Evolutionary conservation across 2,888 invertebrate species (phyloP), one percentile per base, ranked within the genome.

Genomic region (Eupithecia vulgata): DNA sequence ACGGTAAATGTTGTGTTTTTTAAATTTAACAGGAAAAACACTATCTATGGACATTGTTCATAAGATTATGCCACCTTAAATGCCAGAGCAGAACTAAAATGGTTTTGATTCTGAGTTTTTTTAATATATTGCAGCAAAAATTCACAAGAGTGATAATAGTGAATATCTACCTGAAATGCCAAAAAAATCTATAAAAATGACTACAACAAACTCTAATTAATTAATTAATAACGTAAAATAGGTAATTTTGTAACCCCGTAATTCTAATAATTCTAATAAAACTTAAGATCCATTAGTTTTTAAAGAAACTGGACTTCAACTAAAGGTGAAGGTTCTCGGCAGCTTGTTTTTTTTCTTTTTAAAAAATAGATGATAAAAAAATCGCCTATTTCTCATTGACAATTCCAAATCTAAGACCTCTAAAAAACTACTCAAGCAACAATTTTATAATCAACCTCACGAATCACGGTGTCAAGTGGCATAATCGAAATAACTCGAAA

Each of bases 371-470:
- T 57, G 57, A 25, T 25, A 57, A 25, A 57, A 13, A 25, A 4
- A 10, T n/a, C n/a, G 3, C 48, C 1, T 48, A 59, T 30, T 59
- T 59, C 30, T 59, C 61, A 61, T 61, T 34, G 13, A 35, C 35
- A 62, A 62, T n/a, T n/a, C 1, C n/a, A 1, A 52, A 64, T 37
- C n/a, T n/a, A 37, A 37, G 12, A n/a, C 17, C n/a, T 64, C 62
- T 64, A 64, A 64, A 64, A 30, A 35, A 62, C 37, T 40, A 34
- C 61, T 61, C 30, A 17, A 61, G 34, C 25, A 2, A 82, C 75
- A 73, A 68, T 30, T 25, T 34, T 52, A 65, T 13, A 65, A 65
- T 42, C 25, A 40, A 65, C 40, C 65, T 42, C 40, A 61, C 61
- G 37, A 64, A 64, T 65, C 65, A 42, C 62, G 25, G 12, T 65